These are phyloP conservation scores for Columba guinea DNA, from an alignment of 2,797 vertebrate genomes.

Conservation along the genomic window DNA sequence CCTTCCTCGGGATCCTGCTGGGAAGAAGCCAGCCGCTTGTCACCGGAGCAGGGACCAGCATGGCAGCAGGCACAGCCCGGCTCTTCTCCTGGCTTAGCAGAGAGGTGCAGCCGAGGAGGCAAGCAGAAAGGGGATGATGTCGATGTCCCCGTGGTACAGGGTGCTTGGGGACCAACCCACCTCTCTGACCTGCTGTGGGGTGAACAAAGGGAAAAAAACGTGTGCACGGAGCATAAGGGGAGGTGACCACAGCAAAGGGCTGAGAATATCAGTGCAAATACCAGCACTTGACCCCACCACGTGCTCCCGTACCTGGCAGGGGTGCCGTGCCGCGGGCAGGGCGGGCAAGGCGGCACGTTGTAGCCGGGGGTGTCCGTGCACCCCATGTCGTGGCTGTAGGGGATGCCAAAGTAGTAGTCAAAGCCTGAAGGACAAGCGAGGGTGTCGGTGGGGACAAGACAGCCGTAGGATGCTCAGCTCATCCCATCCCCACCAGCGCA, in stretches of 20 bases:
- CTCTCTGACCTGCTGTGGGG: neutral
- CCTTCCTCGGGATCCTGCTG: neutral
- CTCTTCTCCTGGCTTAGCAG: neutral
- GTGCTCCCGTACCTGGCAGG: constrained; percentile 63
- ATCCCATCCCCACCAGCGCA: accelerated
- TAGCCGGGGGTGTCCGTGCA: constrained; percentile 90
- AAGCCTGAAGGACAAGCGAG: constrained; percentile 81
- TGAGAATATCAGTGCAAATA: neutral
- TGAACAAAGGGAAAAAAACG: accelerated
- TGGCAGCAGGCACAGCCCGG: neutral
- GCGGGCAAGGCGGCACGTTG: constrained; percentile 82
- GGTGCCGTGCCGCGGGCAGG: constrained; percentile 72
- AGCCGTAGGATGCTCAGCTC: accelerated
- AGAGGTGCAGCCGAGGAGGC: accelerated
- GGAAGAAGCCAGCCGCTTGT: neutral
- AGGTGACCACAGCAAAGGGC: neutral
- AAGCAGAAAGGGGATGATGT: accelerated
- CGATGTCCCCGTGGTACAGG: accelerated
- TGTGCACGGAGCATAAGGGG: accelerated
- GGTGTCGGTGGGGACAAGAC: neutral
- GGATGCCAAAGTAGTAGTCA: constrained; percentile 91
- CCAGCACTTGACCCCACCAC: neutral
- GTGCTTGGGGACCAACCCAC: neutral
- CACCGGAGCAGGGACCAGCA: accelerated
- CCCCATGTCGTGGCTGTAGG: constrained; percentile 98